phyloP scores from a whole-genome alignment of 2,797 vertebrate genomes.

The Enteromius anoplus region DNA sequence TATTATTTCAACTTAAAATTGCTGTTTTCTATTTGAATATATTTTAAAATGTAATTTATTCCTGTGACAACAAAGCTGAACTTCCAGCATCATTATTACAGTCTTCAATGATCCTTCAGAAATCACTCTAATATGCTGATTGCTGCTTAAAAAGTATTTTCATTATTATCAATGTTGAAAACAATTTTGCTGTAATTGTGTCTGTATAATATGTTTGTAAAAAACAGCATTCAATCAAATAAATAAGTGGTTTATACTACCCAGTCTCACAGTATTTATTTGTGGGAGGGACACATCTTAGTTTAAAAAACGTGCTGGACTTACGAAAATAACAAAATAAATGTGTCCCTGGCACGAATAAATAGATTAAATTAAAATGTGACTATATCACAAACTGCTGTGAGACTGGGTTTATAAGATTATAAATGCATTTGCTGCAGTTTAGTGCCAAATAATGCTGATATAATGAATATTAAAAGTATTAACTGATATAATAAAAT shows the following conservation, averaged over 20 bases:
- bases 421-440: not conserved
- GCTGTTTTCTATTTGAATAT: not conserved
- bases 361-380: too few species aligned
- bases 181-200: not conserved
- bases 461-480: not conserved
- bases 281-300: too few species aligned
- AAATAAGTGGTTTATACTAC: not conserved
- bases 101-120: not conserved
- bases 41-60: too few species aligned
- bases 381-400: too few species aligned
- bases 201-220: not conserved
- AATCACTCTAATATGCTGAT: not conserved
- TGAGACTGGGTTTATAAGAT: not conserved
- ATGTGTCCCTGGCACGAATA: too few species aligned
- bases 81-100: not conserved
- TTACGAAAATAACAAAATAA: too few species aligned
- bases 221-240: too few species aligned
- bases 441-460: not conserved
- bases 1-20: not conserved
- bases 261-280: too few species aligned
- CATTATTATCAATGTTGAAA: not conserved
- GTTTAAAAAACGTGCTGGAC: too few species aligned
- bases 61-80: not conserved
- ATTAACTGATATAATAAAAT: not conserved
- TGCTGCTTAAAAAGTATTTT: not conserved